A percentile compares a stretch with the other conserved stretches of the same genome.
phyloP scores from a whole-genome alignment of 2,797 vertebrate species.

The Menidia menidia region DNA sequence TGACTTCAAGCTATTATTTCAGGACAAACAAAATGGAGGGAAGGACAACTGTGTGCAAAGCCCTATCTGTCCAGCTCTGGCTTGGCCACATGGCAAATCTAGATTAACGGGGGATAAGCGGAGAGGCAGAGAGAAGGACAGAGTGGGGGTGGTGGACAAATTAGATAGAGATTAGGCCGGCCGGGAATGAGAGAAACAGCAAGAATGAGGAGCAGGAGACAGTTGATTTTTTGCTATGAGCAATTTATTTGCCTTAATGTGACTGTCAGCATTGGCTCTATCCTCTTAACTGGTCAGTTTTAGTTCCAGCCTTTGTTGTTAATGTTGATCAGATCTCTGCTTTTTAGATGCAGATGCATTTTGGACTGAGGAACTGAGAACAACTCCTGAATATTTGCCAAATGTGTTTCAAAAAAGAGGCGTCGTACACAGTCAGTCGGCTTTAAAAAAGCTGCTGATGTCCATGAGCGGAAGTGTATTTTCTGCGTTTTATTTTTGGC shows the following conservation, averaged over 20 bases:
- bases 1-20: constrained; percentile 65
- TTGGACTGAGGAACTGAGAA: constrained; percentile 44
- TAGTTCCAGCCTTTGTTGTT: constrained; percentile 54
- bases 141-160: constrained; percentile 27
- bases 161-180: constrained; percentile 57
- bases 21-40: constrained; percentile 78
- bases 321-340: constrained; percentile 67
- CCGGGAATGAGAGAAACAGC: constrained; percentile 15
- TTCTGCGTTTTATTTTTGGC: neutral
- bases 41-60: constrained; percentile 66
- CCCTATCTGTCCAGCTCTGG: constrained; percentile 57
- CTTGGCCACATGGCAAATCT: constrained; percentile 77
- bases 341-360: constrained; percentile 60
- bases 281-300: constrained; percentile 56
- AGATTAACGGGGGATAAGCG: constrained; percentile 78
- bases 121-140: constrained; percentile 23
- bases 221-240: constrained; percentile 1
- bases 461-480: constrained; percentile 12
- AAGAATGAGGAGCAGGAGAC: constrained; percentile 10
- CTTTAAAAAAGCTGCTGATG: constrained; percentile 38
- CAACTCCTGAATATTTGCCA: constrained; percentile 50
- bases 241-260: constrained; percentile 23
- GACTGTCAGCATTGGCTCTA: constrained; percentile 21
- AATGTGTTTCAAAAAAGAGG: constrained; percentile 41
- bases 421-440: constrained; percentile 43